Conservation (phyloP, 1,140 invertebrate genomes). For the Rhynchophorus ferrugineus region DNA sequence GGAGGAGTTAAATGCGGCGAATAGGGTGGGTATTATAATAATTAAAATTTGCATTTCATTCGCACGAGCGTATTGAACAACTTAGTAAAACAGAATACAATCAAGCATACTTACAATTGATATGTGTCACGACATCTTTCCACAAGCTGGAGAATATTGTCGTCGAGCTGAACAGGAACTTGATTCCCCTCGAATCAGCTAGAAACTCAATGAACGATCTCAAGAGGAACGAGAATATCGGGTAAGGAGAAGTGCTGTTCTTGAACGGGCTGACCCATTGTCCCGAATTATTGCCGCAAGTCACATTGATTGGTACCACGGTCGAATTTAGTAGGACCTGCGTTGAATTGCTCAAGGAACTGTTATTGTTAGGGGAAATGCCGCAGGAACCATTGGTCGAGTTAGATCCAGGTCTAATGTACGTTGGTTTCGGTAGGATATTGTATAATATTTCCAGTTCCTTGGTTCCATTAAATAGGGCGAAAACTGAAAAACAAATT, state of each 20-base stretch:
- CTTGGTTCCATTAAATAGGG: slow-evolving; percentile 8
- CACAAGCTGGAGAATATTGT: neutral
- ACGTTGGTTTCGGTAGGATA: neutral
- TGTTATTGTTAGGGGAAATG: neutral
- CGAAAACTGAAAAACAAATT: slow-evolving; percentile 3
- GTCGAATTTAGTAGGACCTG: too few relatives aligned
- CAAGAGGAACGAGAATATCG: neutral
- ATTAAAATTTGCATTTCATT: too few relatives aligned
- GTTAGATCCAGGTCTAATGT: too few relatives aligned
- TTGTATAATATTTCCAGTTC: slow-evolving; percentile 3
- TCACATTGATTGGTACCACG: neutral
- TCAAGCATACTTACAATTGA: neutral
- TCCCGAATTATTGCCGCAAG: neutral
- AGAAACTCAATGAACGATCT: neutral
- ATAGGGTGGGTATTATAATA: too few relatives aligned
- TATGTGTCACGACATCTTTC: neutral
- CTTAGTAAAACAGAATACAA: too few relatives aligned
- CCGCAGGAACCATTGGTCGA: neutral
- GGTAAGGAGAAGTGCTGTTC: neutral
- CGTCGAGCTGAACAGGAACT: neutral
- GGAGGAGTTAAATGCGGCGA: too few relatives aligned
- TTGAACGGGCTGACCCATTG: neutral
- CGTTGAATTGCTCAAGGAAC: too few relatives aligned
- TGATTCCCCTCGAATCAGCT: neutral
- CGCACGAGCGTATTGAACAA: too few relatives aligned